Conservation (phyloP, 2,797 vertebrate species). For the Syncerus caffer region DNA sequence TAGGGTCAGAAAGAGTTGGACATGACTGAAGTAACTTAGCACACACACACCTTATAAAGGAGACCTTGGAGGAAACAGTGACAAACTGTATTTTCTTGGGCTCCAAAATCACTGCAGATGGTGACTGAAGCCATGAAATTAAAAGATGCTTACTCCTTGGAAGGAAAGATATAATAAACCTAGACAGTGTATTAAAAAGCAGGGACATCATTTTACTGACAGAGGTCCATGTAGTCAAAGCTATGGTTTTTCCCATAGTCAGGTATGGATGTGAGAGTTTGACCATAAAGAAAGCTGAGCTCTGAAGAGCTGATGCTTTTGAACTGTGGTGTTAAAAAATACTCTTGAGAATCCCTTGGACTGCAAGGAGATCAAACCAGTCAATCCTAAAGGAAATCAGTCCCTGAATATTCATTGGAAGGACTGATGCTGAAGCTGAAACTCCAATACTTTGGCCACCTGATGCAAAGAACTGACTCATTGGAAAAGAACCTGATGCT, state of each 20-base stretch:
- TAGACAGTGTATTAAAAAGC: background rate
- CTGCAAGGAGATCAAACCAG: background rate
- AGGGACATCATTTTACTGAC: background rate
- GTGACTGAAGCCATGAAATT: background rate
- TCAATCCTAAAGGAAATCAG: background rate
- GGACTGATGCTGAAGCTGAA: background rate
- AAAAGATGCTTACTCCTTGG: background rate
- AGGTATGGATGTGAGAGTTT: background rate
- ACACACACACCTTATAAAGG: background rate
- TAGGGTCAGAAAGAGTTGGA: background rate
- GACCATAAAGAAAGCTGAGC: background rate
- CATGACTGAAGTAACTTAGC: background rate
- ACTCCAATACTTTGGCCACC: background rate
- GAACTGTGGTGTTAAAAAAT: background rate
- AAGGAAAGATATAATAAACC: background rate
- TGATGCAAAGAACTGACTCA: background rate
- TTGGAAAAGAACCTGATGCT: background rate
- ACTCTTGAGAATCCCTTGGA: background rate
- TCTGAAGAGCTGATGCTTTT: background rate
- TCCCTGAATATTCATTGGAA: background rate
- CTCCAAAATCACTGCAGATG: background rate
- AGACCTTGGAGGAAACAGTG: background rate
- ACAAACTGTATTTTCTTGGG: background rate
- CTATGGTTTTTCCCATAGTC: background rate
- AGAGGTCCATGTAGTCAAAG: background rate